These are phyloP conservation scores for Bombus polaris DNA, from an alignment of 1,140 invertebrate genomes.

Conservation along the genomic window DNA sequence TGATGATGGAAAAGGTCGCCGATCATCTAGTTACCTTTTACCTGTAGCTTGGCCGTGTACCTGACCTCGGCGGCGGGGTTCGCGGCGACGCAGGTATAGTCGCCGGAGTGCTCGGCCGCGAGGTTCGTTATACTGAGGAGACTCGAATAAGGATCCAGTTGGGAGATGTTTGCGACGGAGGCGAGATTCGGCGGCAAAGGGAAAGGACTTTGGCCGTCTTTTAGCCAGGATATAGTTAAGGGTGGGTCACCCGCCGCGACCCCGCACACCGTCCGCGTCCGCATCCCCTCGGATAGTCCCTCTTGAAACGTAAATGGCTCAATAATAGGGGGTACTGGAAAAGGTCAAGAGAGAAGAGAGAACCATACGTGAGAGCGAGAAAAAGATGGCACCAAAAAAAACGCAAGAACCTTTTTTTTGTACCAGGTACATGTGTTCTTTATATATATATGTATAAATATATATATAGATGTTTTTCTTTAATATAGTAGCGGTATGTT, in stretches of 20 bases:
- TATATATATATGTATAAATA: constrained; percentile 70
- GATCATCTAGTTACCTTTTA: constrained; percentile 89
- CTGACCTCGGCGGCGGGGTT: constrained; percentile 90
- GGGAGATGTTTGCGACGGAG: constrained; percentile 86
- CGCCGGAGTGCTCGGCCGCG: constrained; percentile 88
- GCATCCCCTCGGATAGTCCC: constrained; percentile 91
- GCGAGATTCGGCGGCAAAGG: constrained; percentile 85
- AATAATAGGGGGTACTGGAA: constrained; percentile 92
- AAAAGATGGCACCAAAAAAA: constrained; percentile 82
- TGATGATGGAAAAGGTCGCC: constrained; percentile 70
- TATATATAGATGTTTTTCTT: constrained; percentile 54
- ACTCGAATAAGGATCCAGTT: constrained; percentile 89
- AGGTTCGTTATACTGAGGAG: constrained; percentile 91
- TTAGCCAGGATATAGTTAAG: constrained; percentile 89
- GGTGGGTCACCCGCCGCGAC: constrained; percentile 92
- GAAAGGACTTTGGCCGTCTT: constrained; percentile 86
- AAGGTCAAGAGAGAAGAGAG: constrained; percentile 85
- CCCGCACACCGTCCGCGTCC: constrained; percentile 92
- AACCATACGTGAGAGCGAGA: constrained; percentile 86
- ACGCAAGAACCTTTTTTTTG: constrained; percentile 73
- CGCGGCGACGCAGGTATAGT: constrained; percentile 92
- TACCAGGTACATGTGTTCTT: constrained; percentile 71
- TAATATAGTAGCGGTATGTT: constrained; percentile 65
- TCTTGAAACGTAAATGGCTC: constrained; percentile 92
- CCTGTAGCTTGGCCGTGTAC: constrained; percentile 91